Conservation (phyloP, 2,797 vertebrate species). For the Coregonus ussuriensis region DNA sequence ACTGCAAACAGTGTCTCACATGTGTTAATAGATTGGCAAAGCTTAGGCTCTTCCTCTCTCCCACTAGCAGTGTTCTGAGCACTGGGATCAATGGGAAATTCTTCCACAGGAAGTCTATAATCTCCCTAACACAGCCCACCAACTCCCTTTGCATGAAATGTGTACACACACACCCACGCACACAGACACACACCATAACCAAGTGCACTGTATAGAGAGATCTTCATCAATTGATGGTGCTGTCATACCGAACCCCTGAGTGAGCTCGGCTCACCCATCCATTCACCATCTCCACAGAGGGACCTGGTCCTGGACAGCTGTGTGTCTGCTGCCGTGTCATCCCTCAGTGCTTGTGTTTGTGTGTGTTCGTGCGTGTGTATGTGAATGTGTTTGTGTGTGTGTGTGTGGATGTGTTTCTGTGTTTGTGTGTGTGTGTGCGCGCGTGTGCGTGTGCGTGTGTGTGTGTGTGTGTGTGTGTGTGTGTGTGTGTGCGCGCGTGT, state of each 20-base stretch:
- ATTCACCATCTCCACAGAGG: neutral
- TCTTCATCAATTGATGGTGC: neutral
- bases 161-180: too few species aligned
- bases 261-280: neutral
- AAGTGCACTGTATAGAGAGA: neutral
- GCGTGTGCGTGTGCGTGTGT: too few species aligned
- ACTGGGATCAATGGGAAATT: neutral
- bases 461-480: neutral
- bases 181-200: neutral
- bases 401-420: neutral
- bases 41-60: neutral
- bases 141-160: neutral
- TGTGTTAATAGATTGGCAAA: conserved; percentile 10
- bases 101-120: conserved; percentile 2
- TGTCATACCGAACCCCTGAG: neutral
- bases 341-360: neutral
- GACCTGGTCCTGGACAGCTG: neutral
- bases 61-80: neutral
- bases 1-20: conserved; percentile 13
- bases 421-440: neutral
- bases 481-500: too few species aligned
- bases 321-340: neutral
- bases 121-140: conserved; percentile 1
- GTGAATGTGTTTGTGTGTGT: too few species aligned
- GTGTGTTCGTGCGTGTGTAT: neutral